Conservation (phyloP, 1,140 invertebrate species). For the Trichonephila clavipes region DNA sequence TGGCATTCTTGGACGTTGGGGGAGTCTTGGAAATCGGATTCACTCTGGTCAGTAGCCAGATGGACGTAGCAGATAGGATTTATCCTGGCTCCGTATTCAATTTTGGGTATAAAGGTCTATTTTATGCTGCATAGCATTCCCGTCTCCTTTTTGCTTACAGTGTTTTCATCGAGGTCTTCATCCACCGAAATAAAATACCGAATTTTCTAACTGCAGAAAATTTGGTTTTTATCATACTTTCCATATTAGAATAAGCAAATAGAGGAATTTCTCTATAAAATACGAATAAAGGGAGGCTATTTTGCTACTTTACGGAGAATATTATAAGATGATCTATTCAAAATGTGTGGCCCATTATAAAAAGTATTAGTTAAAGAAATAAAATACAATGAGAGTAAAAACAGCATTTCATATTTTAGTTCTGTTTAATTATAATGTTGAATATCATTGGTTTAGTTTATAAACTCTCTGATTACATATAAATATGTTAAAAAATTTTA, state of each 20-base stretch:
- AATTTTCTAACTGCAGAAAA: not conserved
- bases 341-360: too few relatives aligned
- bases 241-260: not conserved
- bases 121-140: slow-evolving; percentile 52
- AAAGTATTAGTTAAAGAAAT: too few relatives aligned
- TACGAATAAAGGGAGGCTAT: too few relatives aligned
- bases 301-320: too few relatives aligned
- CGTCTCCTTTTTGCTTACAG: not conserved
- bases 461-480: too few relatives aligned
- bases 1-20: slow-evolving; percentile 31
- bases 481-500: too few relatives aligned
- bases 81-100: slow-evolving; percentile 46
- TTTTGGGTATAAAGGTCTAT: slow-evolving; percentile 28
- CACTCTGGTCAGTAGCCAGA: slow-evolving; percentile 44
- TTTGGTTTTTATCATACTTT: not conserved
- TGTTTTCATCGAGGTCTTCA: not conserved
- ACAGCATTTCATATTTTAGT: not conserved
- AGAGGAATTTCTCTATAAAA: not conserved
- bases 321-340: too few relatives aligned
- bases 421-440: not conserved
- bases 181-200: not conserved
- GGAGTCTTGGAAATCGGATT: slow-evolving; percentile 52
- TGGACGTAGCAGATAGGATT: slow-evolving; percentile 41
- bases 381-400: not conserved
- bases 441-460: not conserved